Base-by-base conservation (phyloP, 1,140 invertebrate species). In the Orius laevigatus region DNA sequence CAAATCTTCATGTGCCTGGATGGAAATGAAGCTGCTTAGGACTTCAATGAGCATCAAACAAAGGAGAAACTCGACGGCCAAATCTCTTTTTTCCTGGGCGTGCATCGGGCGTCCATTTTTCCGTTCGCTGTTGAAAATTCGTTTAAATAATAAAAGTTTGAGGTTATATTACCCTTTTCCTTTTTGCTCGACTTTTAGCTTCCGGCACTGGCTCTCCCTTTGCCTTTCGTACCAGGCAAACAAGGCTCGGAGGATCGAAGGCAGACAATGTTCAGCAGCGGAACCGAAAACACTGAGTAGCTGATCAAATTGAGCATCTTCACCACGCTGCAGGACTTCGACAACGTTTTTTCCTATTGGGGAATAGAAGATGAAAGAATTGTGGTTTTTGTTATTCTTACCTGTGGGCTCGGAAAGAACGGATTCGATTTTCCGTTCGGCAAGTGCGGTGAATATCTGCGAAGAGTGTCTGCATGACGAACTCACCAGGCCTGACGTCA, bases 11-110 rank as follows among this genome's bases (percentile, higher is more conserved):
- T 98, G 93, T 0, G n/a, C 94, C 94, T 8, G 95, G 95, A 71
- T 98, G 94, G 63, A 96, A 94, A 2, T 89, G 82, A 53, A 98
- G 67, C 63, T 96, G 91, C 53, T 82, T 8, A 99, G 68, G 45
- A 98, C 84, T 72, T 98, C 94, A 56, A 98, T 96, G 2, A 98
- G 69, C 4, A 93, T 89, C 49, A 98, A 68, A 63, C 95, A 98
- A 66, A 97, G 96, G 41, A 98, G 82, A 70, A 97, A 98, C 68
- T 98, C 93, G 0, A 98, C 88, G 1, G 92, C 90, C 10, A 97
- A 70, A 64, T 93, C 88, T 54, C 90, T 69, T 47, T 86, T 70
- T 63, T 93, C 89, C 53, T 85, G 75, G 51, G 83, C 67, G 32
- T 58, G 59, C 62, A 87, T 84, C 25, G 77, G 75, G 60, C 81